phyloP scores from a whole-genome alignment of 2,888 invertebrate species.

The Drosophila subsilvestris region DNA sequence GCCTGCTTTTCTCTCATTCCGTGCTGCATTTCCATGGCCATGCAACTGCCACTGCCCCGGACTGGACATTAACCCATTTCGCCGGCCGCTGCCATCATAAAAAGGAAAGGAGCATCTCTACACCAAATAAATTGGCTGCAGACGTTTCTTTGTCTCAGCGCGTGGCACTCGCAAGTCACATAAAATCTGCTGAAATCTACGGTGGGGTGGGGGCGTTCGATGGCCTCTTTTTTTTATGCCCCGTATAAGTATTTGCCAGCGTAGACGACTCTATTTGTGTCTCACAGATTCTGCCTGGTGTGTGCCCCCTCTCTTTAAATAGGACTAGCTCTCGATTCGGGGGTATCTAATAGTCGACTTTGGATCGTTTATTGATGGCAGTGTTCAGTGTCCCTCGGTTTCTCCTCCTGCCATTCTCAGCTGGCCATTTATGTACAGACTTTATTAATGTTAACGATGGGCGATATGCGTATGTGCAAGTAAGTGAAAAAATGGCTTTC shows the following conservation, averaged over 20 bases:
- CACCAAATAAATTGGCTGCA: constrained; percentile 27
- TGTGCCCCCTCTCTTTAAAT: no score
- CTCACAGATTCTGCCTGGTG: no score
- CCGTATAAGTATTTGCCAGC: neutral
- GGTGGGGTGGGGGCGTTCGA: constrained; percentile 29
- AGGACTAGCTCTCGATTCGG: neutral
- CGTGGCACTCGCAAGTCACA: constrained; percentile 39
- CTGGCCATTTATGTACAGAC: constrained; percentile 62
- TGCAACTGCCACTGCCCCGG: constrained; percentile 18
- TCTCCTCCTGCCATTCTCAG: constrained; percentile 67
- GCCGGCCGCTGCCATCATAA: constrained; percentile 10
- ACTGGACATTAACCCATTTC: constrained; percentile 71
- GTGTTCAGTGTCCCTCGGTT: neutral
- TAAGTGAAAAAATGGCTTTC: constrained; percentile 38
- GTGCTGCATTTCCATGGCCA: constrained; percentile 51
- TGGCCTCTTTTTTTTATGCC: constrained; percentile 35
- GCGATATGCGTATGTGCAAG: constrained; percentile 48
- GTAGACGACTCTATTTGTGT: no score
- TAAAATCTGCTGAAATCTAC: constrained; percentile 69
- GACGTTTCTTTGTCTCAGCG: constrained; percentile 66
- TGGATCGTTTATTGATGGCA: neutral
- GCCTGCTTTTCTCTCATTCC: neutral
- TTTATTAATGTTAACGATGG: constrained; percentile 78
- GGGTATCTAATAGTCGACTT: neutral
- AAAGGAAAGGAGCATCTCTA: neutral